Evolutionary conservation across 2,797 vertebrate species (phyloP), one percentile per base, ranked within the genome.

Genomic region (Gymnopithys bicolor): DNA sequence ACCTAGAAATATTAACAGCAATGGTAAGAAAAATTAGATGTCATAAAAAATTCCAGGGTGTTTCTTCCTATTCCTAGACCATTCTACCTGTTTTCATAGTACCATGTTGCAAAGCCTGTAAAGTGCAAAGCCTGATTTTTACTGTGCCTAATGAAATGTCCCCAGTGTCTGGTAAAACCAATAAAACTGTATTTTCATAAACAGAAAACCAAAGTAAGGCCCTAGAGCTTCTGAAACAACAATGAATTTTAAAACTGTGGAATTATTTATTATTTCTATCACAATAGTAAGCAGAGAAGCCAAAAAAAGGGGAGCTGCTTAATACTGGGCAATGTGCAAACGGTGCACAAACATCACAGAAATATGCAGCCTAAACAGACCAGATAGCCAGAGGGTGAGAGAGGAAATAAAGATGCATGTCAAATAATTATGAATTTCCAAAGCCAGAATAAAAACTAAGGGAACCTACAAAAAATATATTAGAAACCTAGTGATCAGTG

Each of bases 211-310:
- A 23, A 68, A 87, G 15, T 59, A 41, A 75, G 84, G 55, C n/a
- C 28, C 37, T 74, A 67, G 39, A 87, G 45, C 9, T 91, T 91
- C 52, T 87, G 69, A 84, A 94, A 86, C 76, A 95, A 64, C 32
- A 81, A 69, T 28, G 17, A 55, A 10, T 35, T 83, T 83, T 66
- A 7, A 32, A 87, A 89, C 48, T 32, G 41, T 48, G 69, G 75
- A 66, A 66, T 66, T 86, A 81, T 49, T 91, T 77, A 71, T 63
- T 90, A 71, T 92, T 86, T 84, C 62, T 77, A 88, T 63, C 80
- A 94, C 58, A 88, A 81, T 39, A 85, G 53, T 45, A 86, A 90
- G 41, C 16, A 75, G 45, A 56, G 33, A 62, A 87, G 68, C 56
- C 64, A 94, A 84, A 79, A 14, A 73, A 76, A 85, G 63, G 63